Conservation (phyloP, 1,140 invertebrate genomes). For the Saccostrea glomerata region DNA sequence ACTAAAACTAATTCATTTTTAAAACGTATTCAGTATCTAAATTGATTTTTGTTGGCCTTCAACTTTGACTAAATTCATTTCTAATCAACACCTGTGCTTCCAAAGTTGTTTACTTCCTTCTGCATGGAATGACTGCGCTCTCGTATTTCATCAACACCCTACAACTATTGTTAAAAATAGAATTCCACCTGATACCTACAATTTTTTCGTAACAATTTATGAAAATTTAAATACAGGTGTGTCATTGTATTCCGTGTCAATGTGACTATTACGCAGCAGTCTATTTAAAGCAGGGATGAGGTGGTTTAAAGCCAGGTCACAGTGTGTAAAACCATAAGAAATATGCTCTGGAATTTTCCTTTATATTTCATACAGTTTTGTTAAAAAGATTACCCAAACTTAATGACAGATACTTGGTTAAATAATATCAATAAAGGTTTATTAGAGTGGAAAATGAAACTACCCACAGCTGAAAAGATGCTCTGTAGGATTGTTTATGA, state of each 20-base stretch:
- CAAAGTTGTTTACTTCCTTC: conserved; percentile 7
- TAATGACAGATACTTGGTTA: neutral
- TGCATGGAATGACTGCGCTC: neutral
- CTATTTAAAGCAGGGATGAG: neutral
- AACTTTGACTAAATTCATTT: neutral
- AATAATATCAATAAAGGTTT: conserved; percentile 21
- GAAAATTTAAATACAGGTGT: conserved; percentile 37
- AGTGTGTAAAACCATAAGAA: conserved; percentile 12
- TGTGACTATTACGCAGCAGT: conserved; percentile 13
- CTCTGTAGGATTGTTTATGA: neutral
- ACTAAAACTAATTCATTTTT: neutral
- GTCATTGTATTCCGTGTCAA: conserved; percentile 13
- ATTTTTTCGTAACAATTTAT: conserved; percentile 35
- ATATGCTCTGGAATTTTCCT: conserved; percentile 11
- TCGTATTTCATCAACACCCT: neutral
- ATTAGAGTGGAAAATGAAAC: conserved; percentile 25
- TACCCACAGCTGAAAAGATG: neutral
- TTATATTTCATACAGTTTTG: conserved; percentile 5
- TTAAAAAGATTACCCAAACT: neutral
- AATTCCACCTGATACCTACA: conserved; percentile 28
- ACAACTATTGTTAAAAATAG: conserved; percentile 28
- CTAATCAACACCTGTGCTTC: neutral
- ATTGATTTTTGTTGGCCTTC: neutral
- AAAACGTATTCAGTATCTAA: neutral
- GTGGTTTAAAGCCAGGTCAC: neutral